A percentile compares a stretch with the other conserved stretches of the same genome.
These are phyloP conservation scores for Eulithis prunata DNA, from an alignment of 2,888 invertebrate genomes.

Conservation along the genomic window DNA sequence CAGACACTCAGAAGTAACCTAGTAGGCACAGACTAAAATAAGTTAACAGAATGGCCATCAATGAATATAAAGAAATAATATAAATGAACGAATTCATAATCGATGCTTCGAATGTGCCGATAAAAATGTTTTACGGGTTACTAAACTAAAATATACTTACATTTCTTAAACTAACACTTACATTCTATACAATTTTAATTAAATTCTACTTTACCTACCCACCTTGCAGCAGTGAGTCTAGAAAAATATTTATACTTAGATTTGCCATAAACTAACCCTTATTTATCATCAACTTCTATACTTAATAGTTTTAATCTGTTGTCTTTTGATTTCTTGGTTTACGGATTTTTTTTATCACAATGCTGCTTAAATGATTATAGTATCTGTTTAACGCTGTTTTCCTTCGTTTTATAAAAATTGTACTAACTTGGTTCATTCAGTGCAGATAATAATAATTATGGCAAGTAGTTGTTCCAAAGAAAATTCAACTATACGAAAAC, in stretches of 20 bases:
- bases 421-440: too few species aligned
- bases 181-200: slow-evolving; percentile 2
- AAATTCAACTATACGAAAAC: too few species aligned
- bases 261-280: background rate
- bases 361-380: too few species aligned
- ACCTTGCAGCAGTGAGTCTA: slow-evolving; percentile 7
- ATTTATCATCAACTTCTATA: too few species aligned
- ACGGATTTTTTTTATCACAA: too few species aligned
- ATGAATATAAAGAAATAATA: too few species aligned
- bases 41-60: slow-evolving; percentile 13
- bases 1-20: background rate
- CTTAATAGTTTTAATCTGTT: too few species aligned
- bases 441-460: too few species aligned
- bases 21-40: slow-evolving; percentile 6
- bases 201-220: background rate
- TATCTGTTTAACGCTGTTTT: too few species aligned
- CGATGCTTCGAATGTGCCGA: background rate
- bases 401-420: too few species aligned
- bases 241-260: slow-evolving; percentile 16
- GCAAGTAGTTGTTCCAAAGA: too few species aligned
- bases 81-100: background rate
- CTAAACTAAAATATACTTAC: background rate
- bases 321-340: too few species aligned
- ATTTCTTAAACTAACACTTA: slow-evolving; percentile 5
- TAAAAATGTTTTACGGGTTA: background rate